Evolutionary conservation across 2,888 invertebrate genomes (phyloP).

Genomic region (Amphipoea oculea): DNA sequence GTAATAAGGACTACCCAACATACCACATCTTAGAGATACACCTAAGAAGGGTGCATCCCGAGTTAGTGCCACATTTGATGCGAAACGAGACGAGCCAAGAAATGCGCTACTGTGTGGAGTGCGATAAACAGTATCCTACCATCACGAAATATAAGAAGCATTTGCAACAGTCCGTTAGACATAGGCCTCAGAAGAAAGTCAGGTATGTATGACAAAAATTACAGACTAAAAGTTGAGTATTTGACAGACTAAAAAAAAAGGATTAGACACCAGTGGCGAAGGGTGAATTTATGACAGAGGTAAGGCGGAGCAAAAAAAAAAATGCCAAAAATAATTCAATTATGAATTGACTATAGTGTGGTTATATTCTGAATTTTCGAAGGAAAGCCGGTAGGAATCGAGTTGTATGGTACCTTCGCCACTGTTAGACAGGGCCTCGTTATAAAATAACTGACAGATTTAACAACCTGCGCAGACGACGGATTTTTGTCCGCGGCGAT

Average conservation of each 20-base stretch:
- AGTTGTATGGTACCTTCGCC: too few species aligned
- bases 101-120: slow-evolving; percentile 81
- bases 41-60: slow-evolving; percentile 67
- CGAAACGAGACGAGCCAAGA: slow-evolving; percentile 61
- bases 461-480: too few species aligned
- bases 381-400: too few species aligned
- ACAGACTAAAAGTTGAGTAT: background rate
- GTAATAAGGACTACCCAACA: slow-evolving; percentile 63
- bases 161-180: slow-evolving; percentile 73
- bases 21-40: slow-evolving; percentile 64
- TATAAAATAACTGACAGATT: too few species aligned
- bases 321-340: too few species aligned
- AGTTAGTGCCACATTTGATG: slow-evolving; percentile 7
- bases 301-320: too few species aligned
- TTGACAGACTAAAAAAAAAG: background rate
- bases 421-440: too few species aligned
- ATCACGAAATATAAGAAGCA: slow-evolving; percentile 75
- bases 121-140: slow-evolving; percentile 76
- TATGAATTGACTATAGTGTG: too few species aligned
- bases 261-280: too few species aligned
- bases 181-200: slow-evolving; percentile 67
- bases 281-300: too few species aligned
- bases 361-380: too few species aligned
- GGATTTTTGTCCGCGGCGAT: too few species aligned
- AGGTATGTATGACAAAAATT: slow-evolving; percentile 64